Evolutionary conservation across 2,113 vertebrate genomes (phyloP), one percentile per base, ranked within the genome.

Genomic region (Epinephelus lanceolatus): DNA sequence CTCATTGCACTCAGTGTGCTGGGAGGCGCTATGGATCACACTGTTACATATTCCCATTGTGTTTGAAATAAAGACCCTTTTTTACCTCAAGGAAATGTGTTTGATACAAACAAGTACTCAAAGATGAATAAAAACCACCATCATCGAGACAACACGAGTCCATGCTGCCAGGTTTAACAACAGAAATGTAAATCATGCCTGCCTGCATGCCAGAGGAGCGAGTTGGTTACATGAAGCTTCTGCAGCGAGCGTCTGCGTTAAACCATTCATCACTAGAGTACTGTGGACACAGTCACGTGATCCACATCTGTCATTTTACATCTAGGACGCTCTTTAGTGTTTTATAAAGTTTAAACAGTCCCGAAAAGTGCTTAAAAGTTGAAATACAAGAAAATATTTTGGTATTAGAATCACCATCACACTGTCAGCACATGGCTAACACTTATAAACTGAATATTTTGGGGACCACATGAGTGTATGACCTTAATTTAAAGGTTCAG

Each of bases 101-200:
- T 81, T 81, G 76, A 85, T 76, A 80, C 82, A 86, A 85, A 92
- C 61, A 80, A 71, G 65, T 65, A 61, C 18, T 59, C 4, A 51
- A 18, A 23, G 7, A 70, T 51, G 2, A 19, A 63, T 53, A 40
- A 45, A 82, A 61, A 56, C 5, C 10, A 71, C 51, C 14, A 42
- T 13, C 17, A 61, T 55, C 10, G 21, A 47, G 18, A 86, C 21
- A 30, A 63, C 30, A 52, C 18, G 56, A 49, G 33, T 70, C 71
- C 83, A 84, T 77, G 86, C 72, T 80, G 75, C 53, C 30, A 23
- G 37, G 19, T 68, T 30, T 13, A 55, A 80, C 40, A 53, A 78
- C 47, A 70, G 21, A 86, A 62, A 80, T 62, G 3, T 51, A 53
- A 57, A n/a, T 56, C 7, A 66, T 30, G 63, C 30, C 37, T 25